Base-by-base conservation (phyloP, 2,113 vertebrate species). In the Brienomyrus longianalis region DNA sequence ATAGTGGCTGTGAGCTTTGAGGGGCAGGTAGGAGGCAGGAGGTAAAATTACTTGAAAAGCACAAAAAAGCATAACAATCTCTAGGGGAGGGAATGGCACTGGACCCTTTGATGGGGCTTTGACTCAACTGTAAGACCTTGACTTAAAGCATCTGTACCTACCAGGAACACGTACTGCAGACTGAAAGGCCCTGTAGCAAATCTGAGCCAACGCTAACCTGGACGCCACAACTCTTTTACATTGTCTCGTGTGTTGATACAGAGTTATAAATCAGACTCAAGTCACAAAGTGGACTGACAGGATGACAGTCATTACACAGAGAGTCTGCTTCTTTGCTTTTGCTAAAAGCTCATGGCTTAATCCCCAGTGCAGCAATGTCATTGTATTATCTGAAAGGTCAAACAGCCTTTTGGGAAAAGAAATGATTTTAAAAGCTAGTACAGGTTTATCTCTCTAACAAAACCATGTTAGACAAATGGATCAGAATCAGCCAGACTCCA, bases 401-500 rank as follows among this genome's bases (percentile, higher is more conserved):
- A 8, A 56, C 51, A 54, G 59, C 89, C 56, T 39, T 50, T n/a
- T 17, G 83, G 89, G n/a, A 66, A 51, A n/a, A 86, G 2, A 80
- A 15, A 35, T 50, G 39, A 48, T 43, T 62, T 59, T 35, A 83
- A 86, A 47, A 54, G 59, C 48, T 48, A 47, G 45, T 87, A 77
- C 62, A 54, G 89, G 47, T 50, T 90, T 77, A 87, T 47, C 62
- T 48, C 48, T 90, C 48, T 62, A 80, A 27, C 62, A 87, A 70
- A 90, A 17, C 45, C 66, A 59, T 15, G 83, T 27, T 62, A 86
- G 51, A 45, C 56, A n/a, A 45, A 70, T 47, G 23, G 52, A 86
- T 90, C 89, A 87, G 89, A 43, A 87, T 86, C 62, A 15, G n/a
- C 59, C 84, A 74, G 89, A 77, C 51, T 83, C 80, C 80, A 47